These are phyloP conservation scores for Phragmatobia fuliginosa DNA, from an alignment of 2,888 invertebrate species.

Conservation along the genomic window DNA sequence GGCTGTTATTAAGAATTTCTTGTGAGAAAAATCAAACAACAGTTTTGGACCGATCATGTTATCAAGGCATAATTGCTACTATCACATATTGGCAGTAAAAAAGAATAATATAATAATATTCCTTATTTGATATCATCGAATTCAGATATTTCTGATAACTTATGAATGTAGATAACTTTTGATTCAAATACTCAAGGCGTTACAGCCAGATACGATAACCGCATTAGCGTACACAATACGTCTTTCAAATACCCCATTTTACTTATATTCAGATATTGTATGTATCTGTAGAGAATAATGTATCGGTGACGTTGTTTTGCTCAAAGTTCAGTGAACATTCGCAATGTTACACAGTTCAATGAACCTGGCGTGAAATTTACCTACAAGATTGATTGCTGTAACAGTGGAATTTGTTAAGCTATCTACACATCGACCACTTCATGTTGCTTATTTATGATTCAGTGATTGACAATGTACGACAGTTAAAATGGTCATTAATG, in stretches of 20 bases:
- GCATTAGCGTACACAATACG: conserved; percentile 1
- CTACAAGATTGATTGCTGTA: conserved; percentile 57
- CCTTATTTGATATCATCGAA: not conserved
- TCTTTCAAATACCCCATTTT: conserved; percentile 8
- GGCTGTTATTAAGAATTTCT: too few species aligned
- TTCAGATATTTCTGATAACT: not conserved
- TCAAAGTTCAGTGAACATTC: conserved; percentile 48
- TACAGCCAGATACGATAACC: not conserved
- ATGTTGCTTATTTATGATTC: conserved; percentile 3
- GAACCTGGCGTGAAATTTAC: conserved; percentile 56
- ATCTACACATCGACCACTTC: conserved; percentile 7
- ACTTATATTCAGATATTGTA: conserved; percentile 13
- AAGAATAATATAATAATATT: not conserved
- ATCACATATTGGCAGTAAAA: too few species aligned
- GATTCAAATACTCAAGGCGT: not conserved
- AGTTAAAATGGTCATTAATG: not conserved
- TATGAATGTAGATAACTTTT: not conserved
- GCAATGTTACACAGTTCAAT: conserved; percentile 47
- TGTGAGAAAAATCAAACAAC: too few species aligned
- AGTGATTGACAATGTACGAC: not conserved
- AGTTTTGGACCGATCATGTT: too few species aligned
- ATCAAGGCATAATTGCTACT: too few species aligned
- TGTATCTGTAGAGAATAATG: conserved; percentile 10
- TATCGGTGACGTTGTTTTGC: conserved; percentile 35
- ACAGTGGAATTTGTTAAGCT: conserved; percentile 20